These are phyloP conservation scores for Arctocebus calabarensis DNA, from an alignment of 2,797 vertebrate species.

Conservation along the genomic window DNA sequence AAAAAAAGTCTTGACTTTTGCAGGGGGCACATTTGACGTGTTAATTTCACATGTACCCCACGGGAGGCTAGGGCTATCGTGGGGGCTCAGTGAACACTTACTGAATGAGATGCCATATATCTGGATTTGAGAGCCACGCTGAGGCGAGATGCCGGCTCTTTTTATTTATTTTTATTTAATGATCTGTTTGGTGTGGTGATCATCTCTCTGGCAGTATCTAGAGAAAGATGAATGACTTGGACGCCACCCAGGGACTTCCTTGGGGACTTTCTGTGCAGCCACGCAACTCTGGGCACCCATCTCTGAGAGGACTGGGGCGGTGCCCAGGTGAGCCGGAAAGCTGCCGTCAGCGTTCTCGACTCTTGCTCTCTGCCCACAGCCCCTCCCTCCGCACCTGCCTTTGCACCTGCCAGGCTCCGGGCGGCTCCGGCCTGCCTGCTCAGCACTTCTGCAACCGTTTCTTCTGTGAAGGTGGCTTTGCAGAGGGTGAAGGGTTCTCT, in stretches of 20 bases:
- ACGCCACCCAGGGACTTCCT: neutral
- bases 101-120: neutral
- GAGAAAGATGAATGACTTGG: neutral
- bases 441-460: conserved; percentile 7
- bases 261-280: neutral
- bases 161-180: neutral
- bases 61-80: neutral
- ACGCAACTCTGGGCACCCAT: rapidly evolving
- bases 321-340: rapidly evolving
- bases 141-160: neutral
- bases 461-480: conserved; percentile 27
- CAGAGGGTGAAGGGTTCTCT: neutral
- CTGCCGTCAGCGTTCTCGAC: rapidly evolving
- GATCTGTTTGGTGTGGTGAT: neutral
- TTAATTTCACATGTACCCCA: neutral
- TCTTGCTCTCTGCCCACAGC: rapidly evolving
- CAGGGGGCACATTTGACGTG: neutral
- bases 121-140: neutral
- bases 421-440: neutral
- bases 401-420: neutral
- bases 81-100: neutral
- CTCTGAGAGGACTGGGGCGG: rapidly evolving
- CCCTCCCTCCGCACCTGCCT: neutral
- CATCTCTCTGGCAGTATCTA: neutral
- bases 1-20: neutral